Percentiles rank a stretch among this genome's conserved stretches.
These are phyloP conservation scores for Agapornis canus DNA, from an alignment of 2,797 vertebrate species.

Conservation along the genomic window DNA sequence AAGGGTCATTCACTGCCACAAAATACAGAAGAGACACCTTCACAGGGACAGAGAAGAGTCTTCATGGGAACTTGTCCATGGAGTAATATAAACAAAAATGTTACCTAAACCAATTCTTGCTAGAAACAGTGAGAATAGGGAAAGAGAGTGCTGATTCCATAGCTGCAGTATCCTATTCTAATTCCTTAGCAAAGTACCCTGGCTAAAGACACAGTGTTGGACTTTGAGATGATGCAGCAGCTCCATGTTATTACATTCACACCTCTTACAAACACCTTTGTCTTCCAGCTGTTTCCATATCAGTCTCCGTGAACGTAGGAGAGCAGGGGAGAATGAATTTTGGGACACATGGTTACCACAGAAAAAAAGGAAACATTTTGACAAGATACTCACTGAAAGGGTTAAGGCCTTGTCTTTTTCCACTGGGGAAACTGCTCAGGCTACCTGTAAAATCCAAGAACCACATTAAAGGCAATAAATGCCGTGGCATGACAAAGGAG, in stretches of 20 bases:
- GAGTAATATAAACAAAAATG: background rate
- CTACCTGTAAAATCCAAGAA: conserved; percentile 82
- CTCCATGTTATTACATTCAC: background rate
- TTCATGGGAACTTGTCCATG: background rate
- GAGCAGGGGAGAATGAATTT: background rate
- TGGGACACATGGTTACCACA: background rate
- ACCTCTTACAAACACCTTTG: background rate
- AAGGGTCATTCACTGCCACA: background rate
- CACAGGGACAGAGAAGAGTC: background rate
- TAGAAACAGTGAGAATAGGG: background rate
- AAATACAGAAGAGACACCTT: background rate
- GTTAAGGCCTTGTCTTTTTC: conserved; percentile 90
- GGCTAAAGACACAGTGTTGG: background rate
- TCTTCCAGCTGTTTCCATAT: background rate
- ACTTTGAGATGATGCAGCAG: background rate
- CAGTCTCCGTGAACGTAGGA: background rate
- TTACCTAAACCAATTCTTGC: background rate
- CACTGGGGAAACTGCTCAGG: conserved; percentile 84
- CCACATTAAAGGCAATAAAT: conserved; percentile 17
- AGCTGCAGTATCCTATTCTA: background rate
- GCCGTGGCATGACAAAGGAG: background rate
- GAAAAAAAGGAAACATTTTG: background rate
- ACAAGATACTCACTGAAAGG: conserved; percentile 87
- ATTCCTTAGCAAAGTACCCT: background rate
- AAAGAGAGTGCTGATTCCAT: background rate